phyloP scores from a whole-genome alignment of 2,113 vertebrate genomes.

The Antechinus flavipes region DNA sequence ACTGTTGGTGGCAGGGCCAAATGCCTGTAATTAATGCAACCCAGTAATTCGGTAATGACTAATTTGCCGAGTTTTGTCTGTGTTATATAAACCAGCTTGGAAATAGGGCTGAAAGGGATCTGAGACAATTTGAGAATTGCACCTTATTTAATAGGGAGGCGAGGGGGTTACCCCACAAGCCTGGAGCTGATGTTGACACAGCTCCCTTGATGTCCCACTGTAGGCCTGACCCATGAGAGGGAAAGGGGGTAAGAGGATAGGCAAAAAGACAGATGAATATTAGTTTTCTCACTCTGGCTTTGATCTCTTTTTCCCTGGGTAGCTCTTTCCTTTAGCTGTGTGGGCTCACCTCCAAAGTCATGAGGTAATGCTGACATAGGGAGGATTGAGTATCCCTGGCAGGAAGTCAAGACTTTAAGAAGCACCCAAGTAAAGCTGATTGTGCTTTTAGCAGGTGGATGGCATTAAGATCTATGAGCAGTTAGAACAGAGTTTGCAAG shows the following conservation, averaged over 20 bases:
- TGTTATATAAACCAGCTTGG: accelerated
- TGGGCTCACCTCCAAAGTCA: background rate
- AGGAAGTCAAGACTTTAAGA: background rate
- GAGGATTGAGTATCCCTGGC: background rate
- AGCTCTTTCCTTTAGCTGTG: background rate
- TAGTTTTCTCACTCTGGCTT: background rate
- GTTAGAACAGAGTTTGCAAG: background rate
- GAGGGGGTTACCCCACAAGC: background rate
- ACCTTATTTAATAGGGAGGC: accelerated
- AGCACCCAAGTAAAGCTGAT: background rate
- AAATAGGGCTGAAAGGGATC: background rate
- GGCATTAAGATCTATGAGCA: background rate
- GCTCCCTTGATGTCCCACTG: background rate
- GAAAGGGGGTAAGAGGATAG: background rate
- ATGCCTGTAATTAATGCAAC: slow-evolving; percentile 10
- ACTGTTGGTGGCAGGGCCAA: background rate
- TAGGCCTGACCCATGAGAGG: background rate
- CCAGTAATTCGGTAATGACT: background rate
- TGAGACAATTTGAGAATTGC: accelerated
- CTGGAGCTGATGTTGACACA: background rate
- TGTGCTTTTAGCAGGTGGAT: background rate
- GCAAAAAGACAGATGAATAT: background rate
- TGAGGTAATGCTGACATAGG: background rate
- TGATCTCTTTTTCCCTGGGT: background rate
- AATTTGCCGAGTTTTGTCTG: accelerated